Percentiles rank a stretch among this genome's conserved stretches.
Evolutionary conservation across 2,797 vertebrate species (phyloP).

Genomic region (Sardinella longiceps): DNA sequence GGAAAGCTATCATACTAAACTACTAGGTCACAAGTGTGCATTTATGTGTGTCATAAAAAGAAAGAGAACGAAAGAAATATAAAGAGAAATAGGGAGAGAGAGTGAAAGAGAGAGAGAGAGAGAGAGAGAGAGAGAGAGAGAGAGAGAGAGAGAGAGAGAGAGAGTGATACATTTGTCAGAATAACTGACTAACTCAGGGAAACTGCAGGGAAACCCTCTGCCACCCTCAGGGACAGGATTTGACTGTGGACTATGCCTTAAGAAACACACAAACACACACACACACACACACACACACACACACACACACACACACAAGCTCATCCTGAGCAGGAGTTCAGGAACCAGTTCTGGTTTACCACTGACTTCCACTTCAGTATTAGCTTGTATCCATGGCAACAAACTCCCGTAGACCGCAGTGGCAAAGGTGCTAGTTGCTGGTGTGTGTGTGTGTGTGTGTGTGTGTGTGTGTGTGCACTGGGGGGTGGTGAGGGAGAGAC

Average conservation of each 20-base stretch:
- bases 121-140: not conserved
- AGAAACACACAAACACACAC: not conserved
- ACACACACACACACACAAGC: conserved; percentile 13
- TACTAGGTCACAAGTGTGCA: not conserved
- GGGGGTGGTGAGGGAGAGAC: not conserved
- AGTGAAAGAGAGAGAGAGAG: not conserved
- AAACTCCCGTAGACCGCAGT: conserved; percentile 44
- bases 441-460: not conserved
- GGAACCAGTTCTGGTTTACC: conserved; percentile 47
- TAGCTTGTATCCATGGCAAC: conserved; percentile 60
- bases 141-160: not conserved
- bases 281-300: not conserved
- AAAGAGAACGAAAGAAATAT: not conserved
- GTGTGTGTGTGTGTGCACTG: not conserved
- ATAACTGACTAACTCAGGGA: not conserved
- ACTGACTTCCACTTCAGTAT: conserved; percentile 44
- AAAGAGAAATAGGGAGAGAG: not conserved
- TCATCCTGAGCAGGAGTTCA: conserved; percentile 36
- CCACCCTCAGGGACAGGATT: not conserved
- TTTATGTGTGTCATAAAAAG: not conserved
- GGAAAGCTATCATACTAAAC: not conserved
- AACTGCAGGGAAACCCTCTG: not conserved
- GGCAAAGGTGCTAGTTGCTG: not conserved
- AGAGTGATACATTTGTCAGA: not conserved
- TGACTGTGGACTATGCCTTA: not conserved